Evolutionary conservation across 2,797 vertebrate genomes (phyloP), one percentile per base, ranked within the genome.

Genomic region (Poeciliopsis infans): DNA sequence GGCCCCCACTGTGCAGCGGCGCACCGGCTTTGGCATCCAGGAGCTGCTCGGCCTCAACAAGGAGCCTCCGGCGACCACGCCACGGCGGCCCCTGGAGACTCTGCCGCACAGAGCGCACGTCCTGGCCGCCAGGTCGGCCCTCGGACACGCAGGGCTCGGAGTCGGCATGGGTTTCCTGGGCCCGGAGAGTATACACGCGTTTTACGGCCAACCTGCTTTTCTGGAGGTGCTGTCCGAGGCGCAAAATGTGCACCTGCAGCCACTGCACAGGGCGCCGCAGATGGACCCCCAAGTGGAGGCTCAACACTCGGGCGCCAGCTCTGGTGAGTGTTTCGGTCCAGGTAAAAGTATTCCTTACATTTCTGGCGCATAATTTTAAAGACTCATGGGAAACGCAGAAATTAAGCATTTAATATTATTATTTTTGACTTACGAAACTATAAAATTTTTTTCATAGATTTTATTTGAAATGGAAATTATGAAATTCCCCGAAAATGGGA

Each of bases 11-110:
- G 90, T 68, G 86, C 96, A 96, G 81, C 95, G 97, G 87, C 97
- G 97, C 96, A 98, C 97, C 1, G 98, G 98, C 59, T 99, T 99
- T 85, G 98, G 98, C 81, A 99, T 99, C 91, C 98, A 99, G 93
- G 98, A 99, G 95, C 97, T 99, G 89, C 94, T 99, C 86, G 98
- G 98, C 69, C 96, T 99, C 87, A 98, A 98, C 94, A 98, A 98
- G 95, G 98, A 99, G 87, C 96, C 97, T 4, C 95, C 97, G 79
- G 92, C 91, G 79, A 93, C 28, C 53, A 28, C 94, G 1, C 96
- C 96, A 70, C 93, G 97, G 89, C 94, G 96, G 57, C 93, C 96
- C 76, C 94, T 98, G 93, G 97, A 98, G 93, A 94, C 96, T 80
- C 93, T 98, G 89, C 96, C 96, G 55, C 94, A 97, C 75, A 95